phyloP scores from a whole-genome alignment of 1,140 invertebrate species.

The Panagrolaimus sp. region DNA sequence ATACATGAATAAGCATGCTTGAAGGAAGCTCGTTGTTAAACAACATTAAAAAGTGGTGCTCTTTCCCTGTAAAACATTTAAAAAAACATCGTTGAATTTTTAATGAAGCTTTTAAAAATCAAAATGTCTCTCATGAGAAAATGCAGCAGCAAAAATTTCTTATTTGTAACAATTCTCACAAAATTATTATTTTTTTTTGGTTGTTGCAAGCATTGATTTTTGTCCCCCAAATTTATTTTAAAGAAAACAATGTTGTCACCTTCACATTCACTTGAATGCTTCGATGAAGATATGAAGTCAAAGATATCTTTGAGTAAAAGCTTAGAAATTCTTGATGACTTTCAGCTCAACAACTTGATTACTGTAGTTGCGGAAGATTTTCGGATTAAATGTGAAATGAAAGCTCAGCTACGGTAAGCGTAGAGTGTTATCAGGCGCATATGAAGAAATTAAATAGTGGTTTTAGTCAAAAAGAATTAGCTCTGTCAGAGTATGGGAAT shows the following conservation, averaged over 20 bases:
- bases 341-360: not conserved
- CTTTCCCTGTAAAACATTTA: no score
- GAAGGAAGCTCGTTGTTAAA: no score
- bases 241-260: not conserved
- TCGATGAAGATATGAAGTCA: not conserved
- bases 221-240: no score
- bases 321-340: not conserved
- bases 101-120: no score
- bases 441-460: not conserved
- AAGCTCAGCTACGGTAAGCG: not conserved
- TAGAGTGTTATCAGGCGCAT: not conserved
- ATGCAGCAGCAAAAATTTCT: no score
- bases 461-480: conserved; percentile 1
- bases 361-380: conserved; percentile 4
- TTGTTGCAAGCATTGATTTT: no score
- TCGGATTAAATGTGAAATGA: not conserved
- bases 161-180: no score
- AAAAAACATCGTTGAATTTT: no score
- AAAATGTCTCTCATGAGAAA: no score
- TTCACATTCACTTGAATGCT: not conserved
- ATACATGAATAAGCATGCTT: no score
- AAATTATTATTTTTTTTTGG: no score
- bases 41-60: no score
- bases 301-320: not conserved
- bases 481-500: not conserved